Conservation (phyloP, 2,797 vertebrate genomes). For the Coccyzus lansbergi region DNA sequence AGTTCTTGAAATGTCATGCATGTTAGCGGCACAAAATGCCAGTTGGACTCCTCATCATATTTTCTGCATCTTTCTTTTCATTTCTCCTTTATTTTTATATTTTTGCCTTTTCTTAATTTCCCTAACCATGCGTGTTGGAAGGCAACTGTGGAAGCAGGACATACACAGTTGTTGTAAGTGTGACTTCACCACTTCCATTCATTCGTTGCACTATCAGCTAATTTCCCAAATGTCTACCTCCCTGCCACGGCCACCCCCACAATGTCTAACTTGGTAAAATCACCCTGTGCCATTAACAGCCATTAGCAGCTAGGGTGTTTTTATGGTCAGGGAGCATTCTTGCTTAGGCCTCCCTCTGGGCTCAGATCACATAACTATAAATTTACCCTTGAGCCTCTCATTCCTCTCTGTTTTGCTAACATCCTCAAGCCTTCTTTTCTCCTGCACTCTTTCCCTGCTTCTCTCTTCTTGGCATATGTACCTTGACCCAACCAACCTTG, state of each 20-base stretch:
- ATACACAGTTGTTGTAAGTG: background rate
- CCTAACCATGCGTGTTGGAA: background rate
- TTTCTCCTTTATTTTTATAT: background rate
- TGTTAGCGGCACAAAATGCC: slow-evolving; percentile 22
- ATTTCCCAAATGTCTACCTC: background rate
- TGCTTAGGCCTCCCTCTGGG: slow-evolving; percentile 77
- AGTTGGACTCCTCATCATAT: background rate
- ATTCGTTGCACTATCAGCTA: background rate
- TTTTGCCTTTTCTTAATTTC: background rate
- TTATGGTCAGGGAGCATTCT: slow-evolving; percentile 84
- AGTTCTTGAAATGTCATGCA: slow-evolving; percentile 28
- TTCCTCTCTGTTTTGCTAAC: slow-evolving; percentile 55
- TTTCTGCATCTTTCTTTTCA: background rate
- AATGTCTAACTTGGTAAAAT: slow-evolving; percentile 42
- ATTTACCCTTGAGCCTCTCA: slow-evolving; percentile 79
- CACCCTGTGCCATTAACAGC: slow-evolving; percentile 78
- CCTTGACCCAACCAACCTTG: slow-evolving; percentile 72
- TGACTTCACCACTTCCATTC: background rate
- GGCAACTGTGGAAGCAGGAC: background rate
- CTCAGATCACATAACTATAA: slow-evolving; percentile 65
- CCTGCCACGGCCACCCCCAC: background rate
- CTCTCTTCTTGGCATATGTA: slow-evolving; percentile 63
- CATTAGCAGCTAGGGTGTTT: slow-evolving; percentile 81
- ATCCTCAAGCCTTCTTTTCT: slow-evolving; percentile 62
- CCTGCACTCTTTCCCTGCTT: slow-evolving; percentile 36